phyloP scores from a whole-genome alignment of 2,113 vertebrate genomes.

The Hymenochirus boettgeri region DNA sequence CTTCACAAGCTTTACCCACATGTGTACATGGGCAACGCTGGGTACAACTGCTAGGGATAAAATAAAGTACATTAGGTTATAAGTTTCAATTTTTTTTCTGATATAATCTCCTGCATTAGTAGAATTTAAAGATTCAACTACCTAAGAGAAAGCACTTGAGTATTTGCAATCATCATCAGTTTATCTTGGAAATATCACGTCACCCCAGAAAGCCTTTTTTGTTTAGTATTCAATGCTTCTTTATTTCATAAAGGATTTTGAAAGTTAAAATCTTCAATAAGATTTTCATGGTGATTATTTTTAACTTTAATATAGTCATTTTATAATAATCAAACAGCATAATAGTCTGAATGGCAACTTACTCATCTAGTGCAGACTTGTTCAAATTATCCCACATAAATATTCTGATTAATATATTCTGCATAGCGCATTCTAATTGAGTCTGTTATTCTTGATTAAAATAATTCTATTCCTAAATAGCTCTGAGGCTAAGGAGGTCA shows the following conservation, averaged over 20 bases:
- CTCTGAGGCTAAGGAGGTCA: conserved; percentile 25
- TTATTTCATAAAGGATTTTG: background rate
- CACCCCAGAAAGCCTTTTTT: background rate
- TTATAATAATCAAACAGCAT: background rate
- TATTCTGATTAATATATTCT: conserved; percentile 13
- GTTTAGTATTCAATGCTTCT: background rate
- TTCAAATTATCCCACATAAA: background rate
- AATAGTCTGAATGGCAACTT: conserved; percentile 4
- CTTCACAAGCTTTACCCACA: no score
- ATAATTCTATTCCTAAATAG: conserved; percentile 19
- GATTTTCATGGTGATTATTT: background rate
- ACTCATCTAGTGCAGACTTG: background rate
- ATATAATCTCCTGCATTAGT: no score
- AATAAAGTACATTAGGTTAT: no score
- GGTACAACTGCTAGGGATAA: no score
- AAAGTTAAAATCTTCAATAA: background rate
- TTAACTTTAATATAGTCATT: background rate
- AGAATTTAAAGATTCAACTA: no score
- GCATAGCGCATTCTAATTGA: conserved; percentile 17
- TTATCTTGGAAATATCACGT: no score
- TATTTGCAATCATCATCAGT: no score
- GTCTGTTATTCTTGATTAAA: conserved; percentile 29
- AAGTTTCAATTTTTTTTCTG: no score
- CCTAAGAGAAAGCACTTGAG: no score
- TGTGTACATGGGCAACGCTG: no score